These are phyloP conservation scores for Contarinia nasturtii DNA, from an alignment of 1,140 invertebrate species.

Conservation along the genomic window DNA sequence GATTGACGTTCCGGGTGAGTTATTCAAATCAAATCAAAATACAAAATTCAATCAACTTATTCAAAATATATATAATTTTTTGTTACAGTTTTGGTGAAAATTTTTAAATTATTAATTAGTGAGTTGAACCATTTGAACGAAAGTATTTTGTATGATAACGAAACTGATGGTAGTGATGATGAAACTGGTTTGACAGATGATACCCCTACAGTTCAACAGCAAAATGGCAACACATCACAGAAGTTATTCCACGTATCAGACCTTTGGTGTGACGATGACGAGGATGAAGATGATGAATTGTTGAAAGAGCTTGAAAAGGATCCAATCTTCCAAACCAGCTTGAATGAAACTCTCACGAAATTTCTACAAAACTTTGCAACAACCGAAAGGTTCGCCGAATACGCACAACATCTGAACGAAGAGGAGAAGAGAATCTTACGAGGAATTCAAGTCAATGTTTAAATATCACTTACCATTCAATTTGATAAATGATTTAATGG, in stretches of 20 bases:
- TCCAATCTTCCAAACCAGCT: constrained; percentile 36
- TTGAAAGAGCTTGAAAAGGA: constrained; percentile 34
- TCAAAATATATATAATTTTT: too few species aligned
- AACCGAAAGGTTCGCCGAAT: constrained; percentile 34
- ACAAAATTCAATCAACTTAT: too few species aligned
- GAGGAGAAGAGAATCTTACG: constrained; percentile 22
- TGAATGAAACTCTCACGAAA: constrained; percentile 36
- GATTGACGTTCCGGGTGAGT: constrained; percentile 10
- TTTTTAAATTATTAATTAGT: constrained; percentile 34
- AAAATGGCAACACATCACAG: constrained; percentile 7
- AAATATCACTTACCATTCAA: too few species aligned
- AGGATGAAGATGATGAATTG: constrained; percentile 29
- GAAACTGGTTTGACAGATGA: constrained; percentile 13
- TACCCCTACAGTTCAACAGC: constrained; percentile 10
- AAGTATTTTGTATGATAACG: constrained; percentile 22
- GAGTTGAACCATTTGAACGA: constrained; percentile 30
- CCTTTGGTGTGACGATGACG: constrained; percentile 10
- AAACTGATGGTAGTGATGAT: constrained; percentile 21
- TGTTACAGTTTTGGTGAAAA: constrained; percentile 32
- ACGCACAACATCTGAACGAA: constrained; percentile 33
- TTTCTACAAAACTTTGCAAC: constrained; percentile 38
- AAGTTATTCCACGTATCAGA: background rate
- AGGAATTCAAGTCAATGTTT: constrained; percentile 6
- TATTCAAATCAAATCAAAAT: too few species aligned
- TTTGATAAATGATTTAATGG: too few species aligned